These are phyloP conservation scores for Spisula subtruncata DNA, from an alignment of 2,888 invertebrate genomes.

Conservation along the genomic window DNA sequence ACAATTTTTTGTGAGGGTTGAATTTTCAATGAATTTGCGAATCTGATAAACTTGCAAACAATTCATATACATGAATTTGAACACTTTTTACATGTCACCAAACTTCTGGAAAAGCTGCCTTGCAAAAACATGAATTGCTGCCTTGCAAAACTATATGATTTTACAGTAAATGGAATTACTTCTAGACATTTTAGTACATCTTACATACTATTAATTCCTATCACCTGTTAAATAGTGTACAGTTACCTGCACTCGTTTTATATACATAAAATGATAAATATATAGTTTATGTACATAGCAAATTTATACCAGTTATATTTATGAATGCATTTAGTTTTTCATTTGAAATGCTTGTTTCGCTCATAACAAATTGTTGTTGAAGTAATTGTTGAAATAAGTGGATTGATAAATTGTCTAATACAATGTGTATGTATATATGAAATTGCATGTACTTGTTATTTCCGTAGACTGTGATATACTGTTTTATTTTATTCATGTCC, in stretches of 20 bases:
- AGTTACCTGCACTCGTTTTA: not conserved
- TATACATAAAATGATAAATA: not conserved
- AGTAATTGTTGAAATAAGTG: not conserved
- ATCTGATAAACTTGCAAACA: no score
- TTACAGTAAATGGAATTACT: not conserved
- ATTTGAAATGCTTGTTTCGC: constrained; percentile 1
- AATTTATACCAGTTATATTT: not conserved
- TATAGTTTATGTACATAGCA: not conserved
- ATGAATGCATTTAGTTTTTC: constrained; percentile 16
- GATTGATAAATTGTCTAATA: no score
- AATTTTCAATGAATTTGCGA: no score
- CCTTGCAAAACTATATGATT: not conserved
- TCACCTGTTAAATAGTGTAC: not conserved
- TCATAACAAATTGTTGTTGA: not conserved
- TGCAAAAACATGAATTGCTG: no score
- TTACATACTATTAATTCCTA: not conserved
- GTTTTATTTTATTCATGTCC: not conserved
- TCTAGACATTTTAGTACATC: not conserved
- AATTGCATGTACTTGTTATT: not conserved
- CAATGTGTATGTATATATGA: not conserved
- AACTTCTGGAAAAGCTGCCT: no score
- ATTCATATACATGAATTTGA: no score
- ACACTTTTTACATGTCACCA: no score
- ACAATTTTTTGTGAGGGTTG: no score
- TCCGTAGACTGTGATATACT: constrained; percentile 29